Evolutionary conservation across 2,113 vertebrate genomes (phyloP).

Genomic region (Gobius niger): DNA sequence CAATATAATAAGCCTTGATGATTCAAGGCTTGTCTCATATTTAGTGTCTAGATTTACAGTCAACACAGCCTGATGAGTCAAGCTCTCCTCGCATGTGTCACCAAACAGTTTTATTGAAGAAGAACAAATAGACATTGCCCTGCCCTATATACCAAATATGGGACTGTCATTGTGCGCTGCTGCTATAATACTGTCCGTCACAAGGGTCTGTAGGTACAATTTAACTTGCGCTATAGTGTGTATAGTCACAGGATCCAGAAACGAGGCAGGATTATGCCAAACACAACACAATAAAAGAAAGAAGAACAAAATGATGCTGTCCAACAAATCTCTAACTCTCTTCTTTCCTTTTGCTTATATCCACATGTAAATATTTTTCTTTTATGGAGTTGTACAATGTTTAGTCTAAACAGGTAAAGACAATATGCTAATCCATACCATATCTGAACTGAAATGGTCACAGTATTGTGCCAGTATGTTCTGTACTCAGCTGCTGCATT

Average conservation of each 20-base stretch:
- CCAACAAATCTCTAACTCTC: too few relatives aligned
- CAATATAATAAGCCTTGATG: too few relatives aligned
- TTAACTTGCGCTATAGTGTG: background rate
- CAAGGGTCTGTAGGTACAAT: background rate
- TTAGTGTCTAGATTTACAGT: slow-evolving; percentile 62
- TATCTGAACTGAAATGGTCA: background rate
- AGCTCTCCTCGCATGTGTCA: slow-evolving; percentile 29
- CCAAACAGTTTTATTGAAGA: slow-evolving; percentile 46
- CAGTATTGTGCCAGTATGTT: background rate
- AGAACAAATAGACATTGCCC: slow-evolving; percentile 21
- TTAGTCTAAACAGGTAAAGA: background rate
- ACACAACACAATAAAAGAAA: too few relatives aligned
- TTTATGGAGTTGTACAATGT: background rate
- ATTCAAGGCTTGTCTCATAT: slow-evolving; percentile 18
- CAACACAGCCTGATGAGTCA: slow-evolving; percentile 50
- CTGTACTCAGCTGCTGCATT: background rate
- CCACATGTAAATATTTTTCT: too few relatives aligned
- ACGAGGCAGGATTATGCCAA: too few relatives aligned
- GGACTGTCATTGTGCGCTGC: slow-evolving; percentile 9
- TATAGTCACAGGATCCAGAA: too few relatives aligned
- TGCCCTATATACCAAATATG: slow-evolving; percentile 20
- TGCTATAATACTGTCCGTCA: slow-evolving; percentile 1
- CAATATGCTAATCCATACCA: background rate
- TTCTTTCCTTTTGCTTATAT: background rate
- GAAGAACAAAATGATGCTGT: too few relatives aligned